Evolutionary conservation across 2,888 invertebrate genomes (phyloP).

Genomic region (Leptinotarsa haldemani): DNA sequence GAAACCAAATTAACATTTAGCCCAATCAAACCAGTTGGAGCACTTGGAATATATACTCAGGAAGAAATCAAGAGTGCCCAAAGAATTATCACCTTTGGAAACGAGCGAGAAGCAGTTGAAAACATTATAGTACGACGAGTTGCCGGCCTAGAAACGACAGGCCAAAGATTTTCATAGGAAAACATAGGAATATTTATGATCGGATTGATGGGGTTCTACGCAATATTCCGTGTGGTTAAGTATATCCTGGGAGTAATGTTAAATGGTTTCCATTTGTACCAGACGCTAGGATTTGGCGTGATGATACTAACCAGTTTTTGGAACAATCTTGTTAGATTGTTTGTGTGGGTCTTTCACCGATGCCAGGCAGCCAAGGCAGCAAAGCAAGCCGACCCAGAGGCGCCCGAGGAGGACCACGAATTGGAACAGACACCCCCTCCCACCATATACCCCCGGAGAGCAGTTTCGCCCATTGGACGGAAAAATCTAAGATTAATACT

Average conservation of each 20-base stretch:
- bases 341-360: slow-evolving; percentile 32
- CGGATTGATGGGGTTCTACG: slow-evolving; percentile 32
- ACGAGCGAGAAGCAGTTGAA: slow-evolving; percentile 40
- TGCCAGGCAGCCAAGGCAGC: slow-evolving; percentile 4
- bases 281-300: slow-evolving; percentile 35
- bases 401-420: background rate
- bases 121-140: slow-evolving; percentile 42
- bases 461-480: too few species aligned
- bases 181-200: slow-evolving; percentile 34
- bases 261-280: slow-evolving; percentile 35
- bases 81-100: slow-evolving; percentile 33
- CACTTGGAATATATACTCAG: slow-evolving; percentile 40
- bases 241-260: slow-evolving; percentile 26
- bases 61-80: slow-evolving; percentile 41
- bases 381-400: slow-evolving; percentile 1
- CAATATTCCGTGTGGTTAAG: slow-evolving; percentile 30
- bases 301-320: slow-evolving; percentile 32
- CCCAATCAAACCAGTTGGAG: slow-evolving; percentile 43
- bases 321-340: too few species aligned
- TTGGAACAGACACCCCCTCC: background rate
- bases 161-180: slow-evolving; percentile 37
- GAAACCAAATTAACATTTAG: slow-evolving; percentile 27
- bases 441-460: too few species aligned
- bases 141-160: slow-evolving; percentile 33
- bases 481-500: too few species aligned